A percentile compares a stretch with the other conserved stretches of the same genome.
phyloP scores from a whole-genome alignment of 2,113 vertebrate species.

The Macrotus californicus region DNA sequence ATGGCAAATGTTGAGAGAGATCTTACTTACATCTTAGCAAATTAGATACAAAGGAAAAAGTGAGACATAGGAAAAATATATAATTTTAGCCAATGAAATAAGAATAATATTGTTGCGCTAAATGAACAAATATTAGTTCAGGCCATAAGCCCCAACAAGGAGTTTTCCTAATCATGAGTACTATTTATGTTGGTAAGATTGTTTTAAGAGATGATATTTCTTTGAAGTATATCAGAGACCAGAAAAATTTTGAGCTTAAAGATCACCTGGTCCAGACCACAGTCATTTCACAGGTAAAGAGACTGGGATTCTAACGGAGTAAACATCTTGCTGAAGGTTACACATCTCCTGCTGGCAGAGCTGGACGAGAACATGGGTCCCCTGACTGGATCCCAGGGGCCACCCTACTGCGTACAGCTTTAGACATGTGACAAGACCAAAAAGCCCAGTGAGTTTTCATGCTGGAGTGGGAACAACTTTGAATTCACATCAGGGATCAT shows the following conservation, averaged over 20 bases:
- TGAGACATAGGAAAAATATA: neutral
- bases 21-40: neutral
- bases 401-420: neutral
- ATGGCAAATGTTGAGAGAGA: neutral
- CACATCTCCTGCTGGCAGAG: neutral
- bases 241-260: neutral
- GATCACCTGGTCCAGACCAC: neutral
- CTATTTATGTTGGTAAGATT: neutral
- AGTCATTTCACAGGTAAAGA: neutral
- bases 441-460: conserved; percentile 22
- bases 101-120: neutral
- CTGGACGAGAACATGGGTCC: neutral
- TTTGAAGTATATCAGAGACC: neutral
- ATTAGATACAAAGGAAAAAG: neutral
- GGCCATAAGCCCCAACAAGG: neutral
- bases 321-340: neutral
- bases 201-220: neutral
- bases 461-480: conserved; percentile 21
- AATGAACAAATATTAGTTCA: neutral
- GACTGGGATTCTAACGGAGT: neutral
- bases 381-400: neutral
- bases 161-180: neutral
- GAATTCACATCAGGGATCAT: conserved; percentile 27
- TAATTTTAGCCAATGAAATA: neutral
- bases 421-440: conserved; percentile 34